These are phyloP conservation scores for Okamejei kenojei DNA, from an alignment of 2,797 vertebrate genomes.

Conservation along the genomic window DNA sequence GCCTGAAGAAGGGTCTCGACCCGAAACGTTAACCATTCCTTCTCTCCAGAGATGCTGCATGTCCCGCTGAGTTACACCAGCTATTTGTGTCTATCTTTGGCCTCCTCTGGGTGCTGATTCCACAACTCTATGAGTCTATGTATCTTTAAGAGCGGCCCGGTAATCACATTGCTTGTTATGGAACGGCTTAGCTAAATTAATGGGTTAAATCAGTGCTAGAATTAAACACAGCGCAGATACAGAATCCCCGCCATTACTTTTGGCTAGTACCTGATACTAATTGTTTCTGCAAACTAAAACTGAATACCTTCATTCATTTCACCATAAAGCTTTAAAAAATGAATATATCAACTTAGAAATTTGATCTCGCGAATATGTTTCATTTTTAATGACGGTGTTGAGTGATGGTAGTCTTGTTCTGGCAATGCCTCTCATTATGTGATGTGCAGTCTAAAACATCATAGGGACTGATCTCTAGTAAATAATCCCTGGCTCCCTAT, in stretches of 20 bases:
- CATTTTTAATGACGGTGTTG: background rate
- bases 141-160: background rate
- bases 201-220: background rate
- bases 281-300: conserved; percentile 2
- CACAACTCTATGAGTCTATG: background rate
- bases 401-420: background rate
- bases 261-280: conserved; percentile 2
- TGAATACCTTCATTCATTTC: background rate
- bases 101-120: too few relatives aligned
- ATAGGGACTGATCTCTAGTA: conserved; percentile 65
- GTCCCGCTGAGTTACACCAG: too few relatives aligned
- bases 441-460: conserved; percentile 42
- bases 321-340: conserved; percentile 9
- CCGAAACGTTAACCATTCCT: too few relatives aligned
- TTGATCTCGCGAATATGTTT: background rate
- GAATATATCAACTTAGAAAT: conserved; percentile 7
- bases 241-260: background rate
- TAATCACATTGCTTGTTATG: background rate
- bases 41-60: too few relatives aligned
- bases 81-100: too few relatives aligned
- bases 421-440: background rate
- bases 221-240: too few relatives aligned
- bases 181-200: background rate
- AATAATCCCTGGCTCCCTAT: conserved; percentile 73
- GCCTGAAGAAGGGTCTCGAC: too few relatives aligned